Evolutionary conservation across 2,888 invertebrate genomes (phyloP), one percentile per base, ranked within the genome.

Genomic region (Amblyjoppa fuscipennis): DNA sequence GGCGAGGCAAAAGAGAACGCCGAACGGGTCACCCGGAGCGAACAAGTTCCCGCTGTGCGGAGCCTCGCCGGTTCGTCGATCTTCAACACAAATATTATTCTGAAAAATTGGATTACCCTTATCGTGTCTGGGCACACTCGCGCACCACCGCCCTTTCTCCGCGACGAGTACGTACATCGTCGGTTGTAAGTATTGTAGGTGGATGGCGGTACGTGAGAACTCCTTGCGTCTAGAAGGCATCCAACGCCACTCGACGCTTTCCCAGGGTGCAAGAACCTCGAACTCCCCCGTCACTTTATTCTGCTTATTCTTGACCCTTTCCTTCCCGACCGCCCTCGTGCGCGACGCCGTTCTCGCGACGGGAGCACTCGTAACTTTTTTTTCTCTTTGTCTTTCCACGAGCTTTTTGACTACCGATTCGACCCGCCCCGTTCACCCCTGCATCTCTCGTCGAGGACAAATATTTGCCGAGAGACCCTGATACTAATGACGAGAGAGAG

Each of bases 81-180:
- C 93, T 92, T 92, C 91, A 91, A 92, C 91, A 92, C 93, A 93
- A 93, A 93, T 93, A 93, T 93, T 93, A 93, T 93, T 93, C 92
- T 90, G 89, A 93, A 93, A 93, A 93, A 93, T 93, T 93, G 93
- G 93, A 93, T 93, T 93, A 93, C 91, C 92, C 91, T 92, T 93
- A 93, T 93, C 93, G 92, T 90, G 88, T 87, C 89, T 88, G 85
- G 88, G 90, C 92, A 90, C 90, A 89, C 83, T 80, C 73, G 83
- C 83, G 25, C 91, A 88, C 86, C 78, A 69, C 75, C 66, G 25
- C 38, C 41, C 74, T 53, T n/a, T 51, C n/a, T n/a, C 56, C 56
- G 11, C 7, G 25, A 64, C 20, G 56, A 66, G 56, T 49, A 69
- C 80, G 61, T 69, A 76, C 61, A 66, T 16, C 73, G 56, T 80